Conservation (phyloP, 2,113 vertebrate species). For the Grammomys dolichurus region DNA sequence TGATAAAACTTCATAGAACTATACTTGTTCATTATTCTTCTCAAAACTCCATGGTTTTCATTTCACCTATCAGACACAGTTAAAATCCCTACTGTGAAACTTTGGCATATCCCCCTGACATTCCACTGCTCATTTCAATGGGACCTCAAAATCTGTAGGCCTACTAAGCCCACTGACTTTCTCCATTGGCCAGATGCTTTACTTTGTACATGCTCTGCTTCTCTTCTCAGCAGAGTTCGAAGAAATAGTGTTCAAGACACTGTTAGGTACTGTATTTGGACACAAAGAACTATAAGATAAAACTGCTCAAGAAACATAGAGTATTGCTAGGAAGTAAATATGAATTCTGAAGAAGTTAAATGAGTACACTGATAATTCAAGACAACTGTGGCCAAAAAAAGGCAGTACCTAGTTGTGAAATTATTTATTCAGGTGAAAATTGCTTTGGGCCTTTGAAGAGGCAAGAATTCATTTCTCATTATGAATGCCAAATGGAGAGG, state of each 20-base stretch:
- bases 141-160: not conserved
- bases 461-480: slow-evolving; percentile 27
- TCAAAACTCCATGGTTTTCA: not conserved
- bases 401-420: slow-evolving; percentile 24
- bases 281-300: not conserved
- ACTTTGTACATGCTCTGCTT: not conserved
- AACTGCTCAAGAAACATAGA: not conserved
- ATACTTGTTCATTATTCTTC: slow-evolving; percentile 9
- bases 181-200: not conserved
- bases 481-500: not conserved
- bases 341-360: slow-evolving; percentile 10
- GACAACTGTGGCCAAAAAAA: not conserved
- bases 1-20: not conserved
- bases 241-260: not conserved
- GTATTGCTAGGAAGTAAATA: slow-evolving; percentile 9
- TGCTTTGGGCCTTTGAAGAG: slow-evolving; percentile 59
- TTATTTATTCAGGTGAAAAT: slow-evolving; percentile 61
- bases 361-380: slow-evolving; percentile 42
- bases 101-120: not conserved
- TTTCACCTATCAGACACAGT: not conserved
- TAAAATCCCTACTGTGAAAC: slow-evolving; percentile 12
- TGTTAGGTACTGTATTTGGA: not conserved
- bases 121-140: not conserved
- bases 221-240: not conserved
- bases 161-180: not conserved